Conservation (phyloP, 2,888 invertebrate species). For the Clanis bilineata region DNA sequence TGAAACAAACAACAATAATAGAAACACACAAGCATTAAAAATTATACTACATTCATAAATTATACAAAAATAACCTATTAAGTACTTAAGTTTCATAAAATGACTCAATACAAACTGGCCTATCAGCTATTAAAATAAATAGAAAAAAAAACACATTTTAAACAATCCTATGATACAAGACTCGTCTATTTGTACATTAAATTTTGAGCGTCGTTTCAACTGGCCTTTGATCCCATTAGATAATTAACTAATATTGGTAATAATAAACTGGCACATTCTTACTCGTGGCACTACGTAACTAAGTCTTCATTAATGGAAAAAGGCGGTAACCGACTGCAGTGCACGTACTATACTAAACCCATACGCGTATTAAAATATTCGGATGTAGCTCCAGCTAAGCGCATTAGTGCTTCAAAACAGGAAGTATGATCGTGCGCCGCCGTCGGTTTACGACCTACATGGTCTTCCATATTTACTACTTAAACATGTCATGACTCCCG, state of each 20-base stretch:
- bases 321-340: slow-evolving; percentile 2
- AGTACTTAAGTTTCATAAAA: slow-evolving; percentile 32
- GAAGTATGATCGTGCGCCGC: not conserved
- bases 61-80: slow-evolving; percentile 18
- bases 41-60: slow-evolving; percentile 15
- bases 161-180: slow-evolving; percentile 25
- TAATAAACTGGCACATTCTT: slow-evolving; percentile 52
- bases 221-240: slow-evolving; percentile 73
- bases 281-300: slow-evolving; percentile 32
- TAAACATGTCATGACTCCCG: slow-evolving; percentile 12
- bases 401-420: slow-evolving; percentile 10
- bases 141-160: slow-evolving; percentile 47
- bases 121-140: slow-evolving; percentile 73
- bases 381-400: not conserved
- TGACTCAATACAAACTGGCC: slow-evolving; percentile 79
- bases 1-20: slow-evolving; percentile 19
- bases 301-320: slow-evolving; percentile 11
- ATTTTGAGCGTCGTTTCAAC: slow-evolving; percentile 77
- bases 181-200: slow-evolving; percentile 65
- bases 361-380: slow-evolving; percentile 8
- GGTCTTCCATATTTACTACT: slow-evolving; percentile 12
- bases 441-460: slow-evolving; percentile 8
- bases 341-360: not conserved
- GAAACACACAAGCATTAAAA: slow-evolving; percentile 16
- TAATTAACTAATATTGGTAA: slow-evolving; percentile 57